These are phyloP conservation scores for Lamprologus ornatipinnis DNA, from an alignment of 2,113 vertebrate genomes.

Conservation along the genomic window DNA sequence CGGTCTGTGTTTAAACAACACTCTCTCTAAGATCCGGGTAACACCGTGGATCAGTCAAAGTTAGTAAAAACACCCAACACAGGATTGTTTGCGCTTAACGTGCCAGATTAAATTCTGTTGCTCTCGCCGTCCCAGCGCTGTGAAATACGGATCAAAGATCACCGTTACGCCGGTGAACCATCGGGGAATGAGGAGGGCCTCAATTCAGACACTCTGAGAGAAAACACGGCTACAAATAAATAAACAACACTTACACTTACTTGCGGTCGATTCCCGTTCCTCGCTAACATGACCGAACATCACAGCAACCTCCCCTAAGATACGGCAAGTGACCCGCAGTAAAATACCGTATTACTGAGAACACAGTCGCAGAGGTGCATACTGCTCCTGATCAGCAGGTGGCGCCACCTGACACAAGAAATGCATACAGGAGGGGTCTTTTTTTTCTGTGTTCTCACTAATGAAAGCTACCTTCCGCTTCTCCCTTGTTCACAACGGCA, in stretches of 20 bases:
- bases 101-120: background rate
- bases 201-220: background rate
- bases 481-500: background rate
- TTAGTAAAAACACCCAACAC: background rate
- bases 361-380: background rate
- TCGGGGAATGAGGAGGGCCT: background rate
- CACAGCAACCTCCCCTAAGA: background rate
- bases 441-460: background rate
- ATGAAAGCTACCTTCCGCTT: background rate
- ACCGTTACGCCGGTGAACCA: background rate
- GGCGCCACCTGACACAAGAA: background rate
- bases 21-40: background rate
- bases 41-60: background rate
- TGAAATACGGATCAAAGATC: background rate
- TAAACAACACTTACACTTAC: background rate
- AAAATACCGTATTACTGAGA: background rate
- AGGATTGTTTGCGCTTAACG: background rate
- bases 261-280: background rate
- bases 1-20: background rate
- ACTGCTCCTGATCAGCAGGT: background rate
- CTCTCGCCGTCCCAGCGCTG: background rate
- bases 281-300: background rate
- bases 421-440: background rate
- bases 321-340: background rate
- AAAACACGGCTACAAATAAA: background rate